Base-by-base conservation (phyloP, 1,140 invertebrate genomes). In the Drosophila repleta region DNA sequence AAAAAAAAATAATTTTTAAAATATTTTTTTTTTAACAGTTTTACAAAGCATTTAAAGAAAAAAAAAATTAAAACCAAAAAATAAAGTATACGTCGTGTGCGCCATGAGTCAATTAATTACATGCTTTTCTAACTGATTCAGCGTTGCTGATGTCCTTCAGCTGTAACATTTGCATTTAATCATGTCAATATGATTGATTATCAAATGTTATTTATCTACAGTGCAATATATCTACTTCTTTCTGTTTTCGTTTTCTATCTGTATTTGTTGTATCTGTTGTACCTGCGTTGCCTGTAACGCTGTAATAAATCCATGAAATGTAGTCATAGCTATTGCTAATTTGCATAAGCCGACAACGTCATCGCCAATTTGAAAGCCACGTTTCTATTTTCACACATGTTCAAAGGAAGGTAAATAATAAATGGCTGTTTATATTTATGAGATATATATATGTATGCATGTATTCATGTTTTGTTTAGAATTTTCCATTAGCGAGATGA, bases 321-420 rank as follows among this genome's bases (percentile, higher is more conserved):
- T 53, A 52, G 29, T 52, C 24, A 20, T 35, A 39, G 66, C 60
- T 15, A 17, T 64, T 26, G 29, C 26, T 45, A 63, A 85, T 85
- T 87, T 85, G 71, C 82, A 85, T 87, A 85, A 64, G 56, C 35
- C 24, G 37, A 21, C 68, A 69, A 65, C 83, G 81, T 85, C 81
- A 85, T 87, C 78, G 81, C 60, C 63, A 46, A 52, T 82, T 82
- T 64, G 39, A 75, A 56, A 68, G 41, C 58, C 20, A 55, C 52
- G 39, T 67, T 76, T 66, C 60, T 39, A 17, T 18, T 52, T 69
- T 45, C 29, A 45, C 55, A 53, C 48, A 39, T 21, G 20, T 15
- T 4, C 18, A 43, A 8, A 35, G 32, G 6, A 26, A 18, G 20
- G 20, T 43, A 29, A 56, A 60, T 18, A 48, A 13, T 26, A 17